Evolutionary conservation across 2,113 vertebrate genomes (phyloP), one percentile per base, ranked within the genome.

Genomic region (Istiophorus platypterus): DNA sequence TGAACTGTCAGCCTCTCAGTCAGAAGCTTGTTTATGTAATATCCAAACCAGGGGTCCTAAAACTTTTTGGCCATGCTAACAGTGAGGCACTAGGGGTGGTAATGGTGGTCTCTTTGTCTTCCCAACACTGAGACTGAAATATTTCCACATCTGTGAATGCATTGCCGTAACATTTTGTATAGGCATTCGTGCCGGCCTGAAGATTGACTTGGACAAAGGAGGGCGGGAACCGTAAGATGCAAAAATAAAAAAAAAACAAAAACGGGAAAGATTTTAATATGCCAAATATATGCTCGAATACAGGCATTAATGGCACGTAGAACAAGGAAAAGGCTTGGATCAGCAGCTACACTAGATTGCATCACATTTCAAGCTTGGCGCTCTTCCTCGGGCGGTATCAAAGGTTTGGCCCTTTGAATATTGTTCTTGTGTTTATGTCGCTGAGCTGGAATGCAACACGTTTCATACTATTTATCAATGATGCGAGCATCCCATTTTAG

Each of bases 21-120:
- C 61, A 52, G 18, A 57, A n/a, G 31, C 10, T 57, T 56, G 5
- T 31, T 31, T 42, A 10, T 56, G 39, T 42, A 14, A 45, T n/a
- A 20, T 63, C 18, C 10, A 45, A 71, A 62, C 37, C 22, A 54
- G 14, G 2, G 10, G 13, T 52, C 26, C 54, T 54, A 68, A 78
- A 51, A 52, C 45, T 41, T 59, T 78, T 51, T 69, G 27, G 31
- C 75, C 17, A 14, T 51, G 20, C 34, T 70, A 56, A 56, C 47
- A 62, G 27, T 26, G 22, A 65, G 63, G 22, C n/a, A 39, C 2
- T 2, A 31, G 10, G 18, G 9, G 47, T 52, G 24, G 24, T 34
- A 27, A 2, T 42, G 6, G n/a, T 72, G 9, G 26, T 42, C 10
- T 52, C 24, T 2, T 34, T 24, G 29, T 37, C 47, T 61, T 29